Conservation (phyloP, 2,888 invertebrate species). For the Dynastes grantii region DNA sequence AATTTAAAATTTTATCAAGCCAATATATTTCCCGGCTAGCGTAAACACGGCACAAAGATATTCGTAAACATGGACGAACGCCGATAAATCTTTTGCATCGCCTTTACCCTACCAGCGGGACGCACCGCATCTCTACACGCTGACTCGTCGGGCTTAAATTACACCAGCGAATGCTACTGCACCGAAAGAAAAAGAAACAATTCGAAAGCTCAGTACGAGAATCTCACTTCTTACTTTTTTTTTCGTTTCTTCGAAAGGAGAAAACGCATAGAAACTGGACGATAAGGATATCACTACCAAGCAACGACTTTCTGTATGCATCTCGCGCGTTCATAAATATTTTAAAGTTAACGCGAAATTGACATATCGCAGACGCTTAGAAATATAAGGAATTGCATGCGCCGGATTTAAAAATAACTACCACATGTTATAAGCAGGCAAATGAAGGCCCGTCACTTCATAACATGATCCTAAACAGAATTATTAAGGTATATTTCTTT, state of each 20-base stretch:
- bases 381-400: constrained; percentile 52
- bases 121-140: neutral
- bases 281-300: constrained; percentile 42
- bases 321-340: constrained; percentile 46
- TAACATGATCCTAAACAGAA: too few species aligned
- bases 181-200: constrained; percentile 33
- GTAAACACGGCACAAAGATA: constrained; percentile 38
- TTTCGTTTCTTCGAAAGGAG: neutral
- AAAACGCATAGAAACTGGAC: neutral
- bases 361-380: constrained; percentile 52
- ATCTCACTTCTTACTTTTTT: constrained; percentile 26
- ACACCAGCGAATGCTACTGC: constrained; percentile 14
- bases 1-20: constrained; percentile 28
- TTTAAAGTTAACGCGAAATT: constrained; percentile 46
- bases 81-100: constrained; percentile 37
- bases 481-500: neutral
- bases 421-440: constrained; percentile 19
- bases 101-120: constrained; percentile 3
- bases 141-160: constrained; percentile 26
- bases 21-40: constrained; percentile 14
- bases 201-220: constrained; percentile 49
- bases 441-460: constrained; percentile 23
- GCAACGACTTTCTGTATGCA: constrained; percentile 28
- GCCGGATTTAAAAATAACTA: constrained; percentile 37
- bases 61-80: constrained; percentile 33